Evolutionary conservation across 2,113 vertebrate genomes (phyloP).

Genomic region (Chaetorhynchus papuensis): DNA sequence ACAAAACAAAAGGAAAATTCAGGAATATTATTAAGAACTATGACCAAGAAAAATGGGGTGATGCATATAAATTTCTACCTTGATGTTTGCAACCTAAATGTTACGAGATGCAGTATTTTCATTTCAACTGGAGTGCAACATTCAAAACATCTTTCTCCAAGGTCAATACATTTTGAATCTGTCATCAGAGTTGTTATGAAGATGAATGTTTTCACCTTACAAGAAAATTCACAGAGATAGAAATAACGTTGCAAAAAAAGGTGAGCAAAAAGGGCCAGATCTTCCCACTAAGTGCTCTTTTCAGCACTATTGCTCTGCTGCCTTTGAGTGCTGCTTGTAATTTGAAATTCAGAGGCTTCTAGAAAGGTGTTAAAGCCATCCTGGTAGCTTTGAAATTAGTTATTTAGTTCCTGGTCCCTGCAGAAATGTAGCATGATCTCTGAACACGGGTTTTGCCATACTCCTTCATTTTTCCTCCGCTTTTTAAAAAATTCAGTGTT

Average conservation of each 20-base stretch:
- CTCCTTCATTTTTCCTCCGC: background rate
- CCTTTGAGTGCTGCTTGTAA: background rate
- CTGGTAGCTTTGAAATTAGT: background rate
- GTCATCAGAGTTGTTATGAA: constrained; percentile 7
- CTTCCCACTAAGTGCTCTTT: background rate
- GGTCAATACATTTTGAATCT: constrained; percentile 11
- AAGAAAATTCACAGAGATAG: background rate
- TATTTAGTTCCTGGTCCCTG: background rate
- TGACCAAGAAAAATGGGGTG: background rate
- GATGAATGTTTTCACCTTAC: constrained; percentile 4
- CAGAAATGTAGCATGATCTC: background rate
- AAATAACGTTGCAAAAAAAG: background rate
- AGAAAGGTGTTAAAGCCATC: background rate
- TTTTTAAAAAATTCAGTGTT: background rate
- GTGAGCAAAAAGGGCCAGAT: background rate
- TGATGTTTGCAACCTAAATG: background rate
- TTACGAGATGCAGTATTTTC: constrained; percentile 1
- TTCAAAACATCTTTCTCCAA: constrained; percentile 13
- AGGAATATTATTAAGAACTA: background rate
- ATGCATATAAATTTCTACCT: background rate
- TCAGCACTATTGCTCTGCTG: background rate
- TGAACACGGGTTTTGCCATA: background rate
- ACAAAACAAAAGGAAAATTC: background rate
- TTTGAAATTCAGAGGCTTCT: constrained; percentile 14
- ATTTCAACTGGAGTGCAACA: background rate